phyloP scores from a whole-genome alignment of 2,888 invertebrate genomes.

The Operophtera brumata region DNA sequence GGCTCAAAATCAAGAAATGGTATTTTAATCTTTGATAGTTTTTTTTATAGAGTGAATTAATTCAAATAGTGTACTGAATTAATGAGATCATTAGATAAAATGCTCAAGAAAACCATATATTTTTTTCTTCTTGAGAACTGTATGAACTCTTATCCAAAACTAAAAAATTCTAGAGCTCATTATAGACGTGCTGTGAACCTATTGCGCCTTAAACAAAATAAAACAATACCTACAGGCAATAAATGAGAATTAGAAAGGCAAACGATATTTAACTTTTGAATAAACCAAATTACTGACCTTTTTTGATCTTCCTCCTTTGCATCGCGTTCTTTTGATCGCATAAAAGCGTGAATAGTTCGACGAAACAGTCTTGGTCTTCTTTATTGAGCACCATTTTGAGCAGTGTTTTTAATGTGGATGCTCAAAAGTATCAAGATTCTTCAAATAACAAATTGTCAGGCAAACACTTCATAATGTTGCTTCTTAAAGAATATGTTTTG shows the following conservation, averaged over 20 bases:
- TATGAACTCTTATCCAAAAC: no score
- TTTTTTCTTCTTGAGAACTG: no score
- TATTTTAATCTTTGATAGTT: no score
- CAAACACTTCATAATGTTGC: not conserved
- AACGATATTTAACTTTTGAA: constrained; percentile 27
- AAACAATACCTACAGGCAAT: not conserved
- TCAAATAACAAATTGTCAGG: not conserved
- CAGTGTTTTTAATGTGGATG: no score
- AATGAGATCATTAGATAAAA: no score
- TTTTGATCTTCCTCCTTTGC: constrained; percentile 43
- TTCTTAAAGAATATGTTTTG: no score
- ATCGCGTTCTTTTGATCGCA: constrained; percentile 55
- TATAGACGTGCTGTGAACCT: no score
- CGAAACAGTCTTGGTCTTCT: constrained; percentile 59
- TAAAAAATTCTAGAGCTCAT: no score
- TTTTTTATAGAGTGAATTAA: no score
- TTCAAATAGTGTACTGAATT: no score
- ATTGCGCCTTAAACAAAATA: constrained; percentile 8
- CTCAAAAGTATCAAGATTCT: not conserved
- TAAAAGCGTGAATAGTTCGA: constrained; percentile 58
- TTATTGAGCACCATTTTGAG: constrained; percentile 61
- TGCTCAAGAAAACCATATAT: no score
- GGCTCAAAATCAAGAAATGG: no score
- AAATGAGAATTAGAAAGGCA: constrained; percentile 23
- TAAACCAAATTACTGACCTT: constrained; percentile 48